phyloP scores from a whole-genome alignment of 2,797 vertebrate species.

The Crax fasciolata region DNA sequence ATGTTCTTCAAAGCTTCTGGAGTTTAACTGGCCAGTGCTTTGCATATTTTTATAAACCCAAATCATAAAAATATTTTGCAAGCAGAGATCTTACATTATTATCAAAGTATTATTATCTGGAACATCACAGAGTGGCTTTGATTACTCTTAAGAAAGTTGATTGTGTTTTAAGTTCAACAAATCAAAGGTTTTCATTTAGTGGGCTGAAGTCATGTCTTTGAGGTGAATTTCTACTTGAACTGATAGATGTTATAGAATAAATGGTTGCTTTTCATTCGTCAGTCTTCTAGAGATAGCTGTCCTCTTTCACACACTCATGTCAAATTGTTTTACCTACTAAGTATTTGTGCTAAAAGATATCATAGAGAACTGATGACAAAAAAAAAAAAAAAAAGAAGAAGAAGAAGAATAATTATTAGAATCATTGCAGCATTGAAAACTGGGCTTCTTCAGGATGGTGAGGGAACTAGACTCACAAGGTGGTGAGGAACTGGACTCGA shows the following conservation, averaged over 20 bases:
- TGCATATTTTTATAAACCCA: not conserved
- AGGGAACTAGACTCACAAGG: not conserved
- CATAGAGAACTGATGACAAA: not conserved
- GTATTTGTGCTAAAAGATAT: not conserved
- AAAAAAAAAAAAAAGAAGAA: too few species aligned
- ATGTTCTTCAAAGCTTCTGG: conserved; percentile 17
- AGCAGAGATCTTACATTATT: not conserved
- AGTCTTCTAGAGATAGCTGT: not conserved
- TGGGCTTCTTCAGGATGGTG: not conserved
- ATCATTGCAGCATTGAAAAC: not conserved
- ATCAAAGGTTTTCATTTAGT: not conserved
- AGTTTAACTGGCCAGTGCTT: not conserved
- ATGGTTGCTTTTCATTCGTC: not conserved
- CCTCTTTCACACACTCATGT: not conserved
- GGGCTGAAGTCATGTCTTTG: not conserved
- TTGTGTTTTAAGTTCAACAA: not conserved
- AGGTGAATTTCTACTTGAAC: not conserved
- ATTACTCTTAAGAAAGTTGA: not conserved
- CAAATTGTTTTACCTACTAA: not conserved
- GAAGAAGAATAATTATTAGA: not conserved
- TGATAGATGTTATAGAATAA: not conserved
- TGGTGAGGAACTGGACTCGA: not conserved
- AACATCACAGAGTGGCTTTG: conserved; percentile 1
- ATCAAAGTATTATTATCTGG: not conserved
- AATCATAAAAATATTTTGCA: conserved; percentile 25